A percentile compares a stretch with the other conserved stretches of the same genome.
phyloP scores from a whole-genome alignment of 2,797 vertebrate genomes.

The Tragopan temminckii region DNA sequence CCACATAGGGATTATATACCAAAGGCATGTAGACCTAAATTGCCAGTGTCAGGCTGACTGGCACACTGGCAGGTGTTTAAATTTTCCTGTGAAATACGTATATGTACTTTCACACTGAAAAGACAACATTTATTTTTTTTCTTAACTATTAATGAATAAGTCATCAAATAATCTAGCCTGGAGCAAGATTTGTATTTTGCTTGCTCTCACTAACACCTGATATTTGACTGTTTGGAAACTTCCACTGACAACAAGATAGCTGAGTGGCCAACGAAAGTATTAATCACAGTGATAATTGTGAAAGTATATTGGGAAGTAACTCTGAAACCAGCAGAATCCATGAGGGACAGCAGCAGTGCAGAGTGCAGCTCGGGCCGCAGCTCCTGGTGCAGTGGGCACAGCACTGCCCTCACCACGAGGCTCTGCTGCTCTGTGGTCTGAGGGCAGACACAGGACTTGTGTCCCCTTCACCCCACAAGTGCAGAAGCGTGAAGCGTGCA shows the following conservation, averaged over 20 bases:
- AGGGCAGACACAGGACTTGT: too few relatives aligned
- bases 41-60: conserved; percentile 59
- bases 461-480: neutral
- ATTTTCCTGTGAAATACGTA: conserved; percentile 32
- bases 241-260: neutral
- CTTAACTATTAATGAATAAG: conserved; percentile 35
- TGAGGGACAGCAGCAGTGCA: fast-evolving
- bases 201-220: conserved; percentile 18
- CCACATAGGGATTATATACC: conserved; percentile 64
- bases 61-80: conserved; percentile 46
- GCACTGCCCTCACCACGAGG: neutral
- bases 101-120: neutral
- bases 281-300: neutral
- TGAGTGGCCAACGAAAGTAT: neutral
- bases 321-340: neutral
- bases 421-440: too few relatives aligned
- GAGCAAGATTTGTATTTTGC: conserved; percentile 30
- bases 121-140: neutral
- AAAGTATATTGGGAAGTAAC: neutral
- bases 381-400: neutral
- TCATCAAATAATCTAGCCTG: conserved; percentile 42
- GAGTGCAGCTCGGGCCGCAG: neutral
- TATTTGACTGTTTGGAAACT: conserved; percentile 23
- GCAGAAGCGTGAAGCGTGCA: too few relatives aligned
- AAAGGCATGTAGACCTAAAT: conserved; percentile 56